Base-by-base conservation (phyloP, 2,797 vertebrate species). In the Acanthis flammea region DNA sequence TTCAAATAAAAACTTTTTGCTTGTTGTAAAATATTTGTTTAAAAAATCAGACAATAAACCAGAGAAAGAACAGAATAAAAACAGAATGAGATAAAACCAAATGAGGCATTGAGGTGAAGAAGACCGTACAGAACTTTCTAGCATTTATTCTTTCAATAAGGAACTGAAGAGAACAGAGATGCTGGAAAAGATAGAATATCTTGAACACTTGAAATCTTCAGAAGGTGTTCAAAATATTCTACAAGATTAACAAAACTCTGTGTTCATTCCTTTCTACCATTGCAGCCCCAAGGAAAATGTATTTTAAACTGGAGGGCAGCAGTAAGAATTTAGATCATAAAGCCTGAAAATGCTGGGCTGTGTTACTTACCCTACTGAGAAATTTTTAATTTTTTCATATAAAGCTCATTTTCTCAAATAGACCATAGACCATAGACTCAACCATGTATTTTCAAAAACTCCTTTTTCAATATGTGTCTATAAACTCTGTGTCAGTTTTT, bases 41-140 rank as follows among this genome's bases (percentile, higher is more conserved):
- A 92, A 55, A 77, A 44, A 41, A 21, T 60, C 37, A 93, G 42
- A 48, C 76, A 95, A 76, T 87, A 95, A 94, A 92, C 37, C 53
- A 51, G 28, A 94, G 31, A 89, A 75, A 90, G 83, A 94, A 92
- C 48, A 88, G 35, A 94, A 76, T 90, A 15, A 55, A 55, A 55
- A 23, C 53, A 76, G 90, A 86, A 86, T 65, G 80, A 72, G 37
- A 73, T 90, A 77, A 97, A 95, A 86, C 53, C 70, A 89, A 86
- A 88, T 67, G 78, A 72, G 63, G 71, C 54, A 68, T 78, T 92
- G 68, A 93, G 51, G 37, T 87, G 37, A 76, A 82, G 79, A 93
- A 30, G 48, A 91, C 25, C 4, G 2, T 68, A 47, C 3, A 78
- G 7, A 3, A 19, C 42, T 33, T 91, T 78, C 10, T 37, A 92